phyloP scores from a whole-genome alignment of 1,140 invertebrate species.

The Psix sp. region DNA sequence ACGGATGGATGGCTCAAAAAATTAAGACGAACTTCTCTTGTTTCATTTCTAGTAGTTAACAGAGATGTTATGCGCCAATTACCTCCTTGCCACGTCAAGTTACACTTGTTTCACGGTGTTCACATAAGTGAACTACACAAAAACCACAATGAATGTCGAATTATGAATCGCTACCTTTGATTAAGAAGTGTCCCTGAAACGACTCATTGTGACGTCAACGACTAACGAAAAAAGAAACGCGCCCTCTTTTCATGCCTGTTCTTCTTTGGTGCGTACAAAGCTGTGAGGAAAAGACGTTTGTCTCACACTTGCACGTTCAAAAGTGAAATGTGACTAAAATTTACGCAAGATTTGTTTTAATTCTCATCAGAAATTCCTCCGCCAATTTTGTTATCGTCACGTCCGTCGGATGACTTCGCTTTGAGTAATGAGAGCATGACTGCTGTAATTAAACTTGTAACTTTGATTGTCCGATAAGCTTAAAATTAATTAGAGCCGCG shows the following conservation, averaged over 20 bases:
- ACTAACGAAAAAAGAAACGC: constrained; percentile 8
- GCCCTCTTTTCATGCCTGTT: neutral
- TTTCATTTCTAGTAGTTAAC: constrained; percentile 39
- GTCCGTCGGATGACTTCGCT: constrained; percentile 6
- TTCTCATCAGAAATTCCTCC: constrained; percentile 14
- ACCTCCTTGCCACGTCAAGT: constrained; percentile 33
- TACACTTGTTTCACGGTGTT: constrained; percentile 10
- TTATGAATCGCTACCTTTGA: constrained; percentile 19
- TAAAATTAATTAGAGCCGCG: constrained; percentile 32
- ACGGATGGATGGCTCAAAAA: constrained; percentile 52
- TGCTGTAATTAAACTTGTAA: constrained; percentile 47
- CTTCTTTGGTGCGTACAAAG: too few relatives aligned
- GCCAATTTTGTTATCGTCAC: constrained; percentile 38
- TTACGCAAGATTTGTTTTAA: constrained; percentile 17
- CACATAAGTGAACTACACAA: constrained; percentile 20
- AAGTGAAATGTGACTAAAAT: neutral
- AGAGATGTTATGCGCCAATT: constrained; percentile 47
- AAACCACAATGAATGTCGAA: constrained; percentile 29
- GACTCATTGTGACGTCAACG: constrained; percentile 4
- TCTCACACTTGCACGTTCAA: too few relatives aligned
- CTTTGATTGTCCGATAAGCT: constrained; percentile 29
- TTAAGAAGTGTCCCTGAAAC: neutral
- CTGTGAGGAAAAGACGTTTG: too few relatives aligned
- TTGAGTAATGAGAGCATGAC: constrained; percentile 46
- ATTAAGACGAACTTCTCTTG: constrained; percentile 49